Evolutionary conservation across 2,888 invertebrate species (phyloP).

Genomic region (Ctenicera cuprea): DNA sequence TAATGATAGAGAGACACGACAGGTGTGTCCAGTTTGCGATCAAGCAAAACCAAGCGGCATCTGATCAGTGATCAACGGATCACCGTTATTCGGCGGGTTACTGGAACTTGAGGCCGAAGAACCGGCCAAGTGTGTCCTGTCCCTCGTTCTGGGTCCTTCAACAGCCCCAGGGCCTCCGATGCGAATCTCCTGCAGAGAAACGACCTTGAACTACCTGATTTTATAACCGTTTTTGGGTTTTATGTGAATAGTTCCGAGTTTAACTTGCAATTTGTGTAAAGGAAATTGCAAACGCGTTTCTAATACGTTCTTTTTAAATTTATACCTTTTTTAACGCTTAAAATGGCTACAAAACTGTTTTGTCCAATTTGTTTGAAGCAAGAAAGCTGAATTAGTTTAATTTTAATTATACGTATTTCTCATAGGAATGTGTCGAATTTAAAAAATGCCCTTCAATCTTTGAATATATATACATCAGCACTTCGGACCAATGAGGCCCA

Average conservation of each 20-base stretch:
- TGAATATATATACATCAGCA: too few relatives aligned
- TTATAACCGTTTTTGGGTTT: slow-evolving; percentile 1
- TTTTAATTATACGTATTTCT: too few relatives aligned
- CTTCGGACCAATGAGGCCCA: too few relatives aligned
- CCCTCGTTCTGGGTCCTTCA: slow-evolving; percentile 1
- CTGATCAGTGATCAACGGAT: slow-evolving; percentile 30
- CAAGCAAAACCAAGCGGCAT: slow-evolving; percentile 17
- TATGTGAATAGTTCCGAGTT: background rate
- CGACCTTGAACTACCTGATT: slow-evolving; percentile 16
- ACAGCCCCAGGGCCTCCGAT: background rate
- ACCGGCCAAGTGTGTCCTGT: slow-evolving; percentile 26
- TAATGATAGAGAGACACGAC: slow-evolving; percentile 22
- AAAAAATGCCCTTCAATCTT: too few relatives aligned
- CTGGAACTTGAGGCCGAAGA: slow-evolving; percentile 43
- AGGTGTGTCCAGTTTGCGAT: slow-evolving; percentile 20
- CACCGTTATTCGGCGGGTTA: slow-evolving; percentile 50
- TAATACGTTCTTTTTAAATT: too few relatives aligned
- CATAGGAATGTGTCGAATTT: too few relatives aligned
- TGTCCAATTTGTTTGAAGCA: too few relatives aligned
- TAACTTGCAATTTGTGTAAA: background rate
- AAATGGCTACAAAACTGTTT: too few relatives aligned
- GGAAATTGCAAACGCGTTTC: too few relatives aligned
- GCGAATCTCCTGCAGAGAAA: slow-evolving; percentile 23
- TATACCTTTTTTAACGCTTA: too few relatives aligned
- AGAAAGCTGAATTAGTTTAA: too few relatives aligned